A percentile compares a stretch with the other conserved stretches of the same genome.
Conservation (phyloP, 2,888 invertebrate genomes). For the Ochropleura leucogaster region DNA sequence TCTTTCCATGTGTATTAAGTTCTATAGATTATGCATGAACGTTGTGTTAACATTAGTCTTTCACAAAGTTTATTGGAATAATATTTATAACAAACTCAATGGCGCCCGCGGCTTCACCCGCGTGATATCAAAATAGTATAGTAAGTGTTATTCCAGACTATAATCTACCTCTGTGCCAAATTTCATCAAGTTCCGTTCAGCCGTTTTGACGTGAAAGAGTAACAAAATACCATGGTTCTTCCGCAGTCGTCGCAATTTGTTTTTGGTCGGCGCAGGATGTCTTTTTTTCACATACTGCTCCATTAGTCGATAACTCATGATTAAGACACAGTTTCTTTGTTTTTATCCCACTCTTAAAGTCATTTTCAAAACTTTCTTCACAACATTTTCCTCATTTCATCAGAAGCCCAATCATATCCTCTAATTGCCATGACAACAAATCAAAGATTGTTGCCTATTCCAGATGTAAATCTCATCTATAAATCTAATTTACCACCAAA, state of each 20-base stretch:
- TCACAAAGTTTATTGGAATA: background rate
- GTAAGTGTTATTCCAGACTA: too few species aligned
- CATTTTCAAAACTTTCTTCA: background rate
- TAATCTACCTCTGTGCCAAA: too few species aligned
- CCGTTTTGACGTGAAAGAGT: too few species aligned
- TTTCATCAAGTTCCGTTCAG: too few species aligned
- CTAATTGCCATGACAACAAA: background rate
- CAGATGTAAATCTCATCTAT: background rate
- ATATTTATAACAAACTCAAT: background rate
- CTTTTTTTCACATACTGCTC: too few species aligned
- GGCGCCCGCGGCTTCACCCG: too few species aligned
- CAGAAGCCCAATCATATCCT: too few species aligned
- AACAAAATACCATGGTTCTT: background rate
- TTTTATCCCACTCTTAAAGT: background rate
- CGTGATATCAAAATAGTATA: too few species aligned
- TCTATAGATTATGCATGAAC: slow-evolving; percentile 33
- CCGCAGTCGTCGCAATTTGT: too few species aligned
- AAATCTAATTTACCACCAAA: background rate
- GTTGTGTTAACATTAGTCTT: background rate
- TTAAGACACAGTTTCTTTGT: too few species aligned
- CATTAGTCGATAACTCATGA: too few species aligned
- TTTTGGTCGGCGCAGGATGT: too few species aligned
- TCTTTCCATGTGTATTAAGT: slow-evolving; percentile 40
- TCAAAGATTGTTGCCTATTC: background rate
- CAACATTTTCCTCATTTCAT: background rate